Percentiles rank a stretch among this genome's conserved stretches.
phyloP scores from a whole-genome alignment of 2,797 vertebrate species.

The Pelobates cultripes region DNA sequence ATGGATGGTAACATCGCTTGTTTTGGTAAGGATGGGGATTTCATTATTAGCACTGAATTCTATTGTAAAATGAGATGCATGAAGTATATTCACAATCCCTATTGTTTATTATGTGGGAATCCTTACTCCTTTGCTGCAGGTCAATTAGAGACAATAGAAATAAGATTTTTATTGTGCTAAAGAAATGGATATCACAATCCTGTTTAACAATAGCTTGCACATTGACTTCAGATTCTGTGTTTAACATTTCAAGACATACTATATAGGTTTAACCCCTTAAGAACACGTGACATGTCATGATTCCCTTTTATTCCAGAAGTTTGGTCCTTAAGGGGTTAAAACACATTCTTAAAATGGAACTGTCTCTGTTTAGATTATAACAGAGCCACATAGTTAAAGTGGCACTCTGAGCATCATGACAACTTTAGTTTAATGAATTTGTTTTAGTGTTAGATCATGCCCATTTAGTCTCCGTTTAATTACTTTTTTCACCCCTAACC shows the following conservation, averaged over 20 bases:
- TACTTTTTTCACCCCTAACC: no score
- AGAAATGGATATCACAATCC: background rate
- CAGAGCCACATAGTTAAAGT: no score
- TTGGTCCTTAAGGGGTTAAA: no score
- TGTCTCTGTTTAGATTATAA: no score
- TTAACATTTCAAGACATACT: conserved; percentile 8
- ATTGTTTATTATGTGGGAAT: conserved; percentile 17
- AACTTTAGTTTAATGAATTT: no score
- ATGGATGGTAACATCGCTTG: conserved; percentile 98
- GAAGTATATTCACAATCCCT: conserved; percentile 11
- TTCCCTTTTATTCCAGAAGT: no score
- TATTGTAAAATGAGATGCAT: background rate
- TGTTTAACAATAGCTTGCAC: conserved; percentile 11
- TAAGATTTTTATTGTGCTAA: conserved; percentile 12
- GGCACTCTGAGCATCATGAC: no score
- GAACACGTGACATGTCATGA: no score
- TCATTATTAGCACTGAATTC: background rate
- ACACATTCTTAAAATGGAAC: no score
- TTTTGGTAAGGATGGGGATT: conserved; percentile 82
- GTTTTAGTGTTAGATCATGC: no score
- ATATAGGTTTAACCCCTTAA: no score
- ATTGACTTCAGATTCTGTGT: background rate
- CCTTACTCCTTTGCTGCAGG: background rate
- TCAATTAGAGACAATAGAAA: conserved; percentile 4
- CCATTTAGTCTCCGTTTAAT: no score